Evolutionary conservation across 1,140 invertebrate genomes (phyloP).

Genomic region (Tyrophagus putrescentiae): DNA sequence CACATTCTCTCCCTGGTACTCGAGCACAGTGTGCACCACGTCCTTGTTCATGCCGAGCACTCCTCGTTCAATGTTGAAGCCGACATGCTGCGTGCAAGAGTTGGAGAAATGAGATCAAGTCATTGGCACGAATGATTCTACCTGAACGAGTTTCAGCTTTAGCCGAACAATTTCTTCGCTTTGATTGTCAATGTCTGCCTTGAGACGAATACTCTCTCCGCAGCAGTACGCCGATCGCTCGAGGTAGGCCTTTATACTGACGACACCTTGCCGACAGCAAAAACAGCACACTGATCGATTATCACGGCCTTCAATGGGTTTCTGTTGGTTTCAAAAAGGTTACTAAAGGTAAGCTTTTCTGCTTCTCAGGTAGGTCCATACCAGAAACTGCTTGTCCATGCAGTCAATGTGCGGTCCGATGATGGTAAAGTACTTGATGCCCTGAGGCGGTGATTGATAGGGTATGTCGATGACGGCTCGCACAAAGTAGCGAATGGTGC

Average conservation of each 20-base stretch:
- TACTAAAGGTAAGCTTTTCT: not conserved
- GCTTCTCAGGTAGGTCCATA: slow-evolving; percentile 30
- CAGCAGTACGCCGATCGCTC: slow-evolving; percentile 63
- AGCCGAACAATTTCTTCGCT: slow-evolving; percentile 53
- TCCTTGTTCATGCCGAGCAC: slow-evolving; percentile 58
- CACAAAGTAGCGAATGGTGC: slow-evolving; percentile 60
- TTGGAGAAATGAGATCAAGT: not conserved
- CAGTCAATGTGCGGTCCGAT: slow-evolving; percentile 71
- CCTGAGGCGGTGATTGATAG: slow-evolving; percentile 64
- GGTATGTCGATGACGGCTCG: slow-evolving; percentile 65
- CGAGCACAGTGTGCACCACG: slow-evolving; percentile 51
- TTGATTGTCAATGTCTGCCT: slow-evolving; percentile 61
- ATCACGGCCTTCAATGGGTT: slow-evolving; percentile 52
- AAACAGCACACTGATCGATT: slow-evolving; percentile 53
- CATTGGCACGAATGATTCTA: slow-evolving; percentile 26
- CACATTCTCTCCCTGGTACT: slow-evolving; percentile 51
- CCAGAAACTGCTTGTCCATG: slow-evolving; percentile 68
- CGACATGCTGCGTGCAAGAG: slow-evolving; percentile 46
- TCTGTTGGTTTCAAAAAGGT: slow-evolving; percentile 38
- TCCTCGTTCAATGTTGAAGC: slow-evolving; percentile 64
- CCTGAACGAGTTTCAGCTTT: slow-evolving; percentile 54
- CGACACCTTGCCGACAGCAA: slow-evolving; percentile 55
- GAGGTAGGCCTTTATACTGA: slow-evolving; percentile 50
- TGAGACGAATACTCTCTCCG: slow-evolving; percentile 57
- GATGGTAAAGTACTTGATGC: slow-evolving; percentile 68